Percentiles rank a stretch among this genome's conserved stretches.
Conservation (phyloP, 2,888 invertebrate species). For the Boloria selene region DNA sequence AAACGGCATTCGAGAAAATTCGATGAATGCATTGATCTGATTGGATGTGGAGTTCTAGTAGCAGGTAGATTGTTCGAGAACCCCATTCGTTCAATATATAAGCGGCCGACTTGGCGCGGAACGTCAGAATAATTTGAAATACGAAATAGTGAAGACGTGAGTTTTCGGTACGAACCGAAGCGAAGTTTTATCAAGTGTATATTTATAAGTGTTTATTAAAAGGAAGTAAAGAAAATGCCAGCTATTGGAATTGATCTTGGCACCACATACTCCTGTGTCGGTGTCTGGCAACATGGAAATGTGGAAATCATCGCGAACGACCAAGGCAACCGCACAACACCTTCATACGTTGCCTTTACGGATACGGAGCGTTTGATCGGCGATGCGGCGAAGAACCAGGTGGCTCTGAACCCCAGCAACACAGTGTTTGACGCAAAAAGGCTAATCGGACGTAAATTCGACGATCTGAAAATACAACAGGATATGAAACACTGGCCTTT, state of each 20-base stretch:
- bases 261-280: constrained; percentile 82
- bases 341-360: constrained; percentile 88
- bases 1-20: constrained; percentile 52
- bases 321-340: constrained; percentile 87
- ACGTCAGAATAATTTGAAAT: constrained; percentile 66
- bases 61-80: constrained; percentile 55
- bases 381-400: constrained; percentile 87
- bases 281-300: constrained; percentile 84
- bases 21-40: constrained; percentile 43
- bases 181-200: constrained; percentile 40
- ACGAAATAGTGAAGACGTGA: constrained; percentile 53
- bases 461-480: constrained; percentile 87
- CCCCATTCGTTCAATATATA: constrained; percentile 59
- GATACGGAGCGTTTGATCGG: constrained; percentile 86
- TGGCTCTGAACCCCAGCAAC: constrained; percentile 88
- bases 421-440: constrained; percentile 90
- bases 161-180: constrained; percentile 58
- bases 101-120: constrained; percentile 52
- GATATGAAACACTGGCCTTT: constrained; percentile 95
- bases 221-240: constrained; percentile 62
- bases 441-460: constrained; percentile 89
- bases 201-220: constrained; percentile 36
- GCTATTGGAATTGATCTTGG: constrained; percentile 82
- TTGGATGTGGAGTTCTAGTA: constrained; percentile 52
- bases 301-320: constrained; percentile 88